Conservation (phyloP, 2,113 vertebrate species). For the Cyprinus carpio region DNA sequence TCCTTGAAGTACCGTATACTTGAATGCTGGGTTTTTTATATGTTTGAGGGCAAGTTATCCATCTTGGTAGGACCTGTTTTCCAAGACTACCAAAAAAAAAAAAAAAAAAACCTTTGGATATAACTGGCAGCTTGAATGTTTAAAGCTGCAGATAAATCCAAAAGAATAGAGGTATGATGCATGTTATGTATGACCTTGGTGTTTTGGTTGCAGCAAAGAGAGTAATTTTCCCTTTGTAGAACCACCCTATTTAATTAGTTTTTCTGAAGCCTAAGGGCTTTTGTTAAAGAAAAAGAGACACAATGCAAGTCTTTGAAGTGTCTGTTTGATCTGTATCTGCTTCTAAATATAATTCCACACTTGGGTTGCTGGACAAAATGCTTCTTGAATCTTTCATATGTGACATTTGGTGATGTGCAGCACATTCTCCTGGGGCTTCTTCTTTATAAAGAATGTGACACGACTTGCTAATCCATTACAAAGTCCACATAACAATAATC, state of each 20-base stretch:
- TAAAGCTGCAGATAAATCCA: neutral
- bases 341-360: neutral
- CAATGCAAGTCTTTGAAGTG: neutral
- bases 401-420: neutral
- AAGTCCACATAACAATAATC: neutral
- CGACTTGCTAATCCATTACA: neutral
- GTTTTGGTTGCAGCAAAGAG: neutral
- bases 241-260: neutral
- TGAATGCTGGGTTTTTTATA: too few species aligned
- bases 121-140: neutral
- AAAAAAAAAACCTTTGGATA: neutral
- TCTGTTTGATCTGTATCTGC: neutral
- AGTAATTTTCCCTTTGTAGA: neutral
- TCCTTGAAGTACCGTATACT: neutral
- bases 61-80: slow-evolving; percentile 7
- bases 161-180: neutral
- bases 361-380: neutral
- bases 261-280: neutral
- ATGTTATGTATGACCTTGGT: slow-evolving; percentile 1
- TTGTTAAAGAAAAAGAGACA: neutral
- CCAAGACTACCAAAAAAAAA: neutral
- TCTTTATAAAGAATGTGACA: neutral
- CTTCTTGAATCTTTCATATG: neutral
- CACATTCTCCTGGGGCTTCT: neutral
- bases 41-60: neutral